These are phyloP conservation scores for Biston stratarius DNA, from an alignment of 2,888 invertebrate species.

Conservation along the genomic window DNA sequence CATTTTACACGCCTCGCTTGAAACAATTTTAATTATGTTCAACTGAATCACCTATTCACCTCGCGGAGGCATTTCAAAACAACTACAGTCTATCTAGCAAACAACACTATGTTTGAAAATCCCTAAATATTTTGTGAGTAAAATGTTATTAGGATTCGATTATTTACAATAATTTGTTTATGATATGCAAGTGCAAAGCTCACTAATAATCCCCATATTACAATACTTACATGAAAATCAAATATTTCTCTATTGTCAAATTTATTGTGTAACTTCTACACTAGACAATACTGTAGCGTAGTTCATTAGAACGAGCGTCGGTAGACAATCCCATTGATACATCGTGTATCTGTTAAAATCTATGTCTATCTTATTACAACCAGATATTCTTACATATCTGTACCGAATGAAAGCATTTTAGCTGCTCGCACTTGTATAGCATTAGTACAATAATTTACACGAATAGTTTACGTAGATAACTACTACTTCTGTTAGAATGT, in stretches of 20 bases:
- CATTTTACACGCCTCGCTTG: conserved; percentile 19
- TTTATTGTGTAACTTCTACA: conserved; percentile 69
- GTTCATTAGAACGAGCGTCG: conserved; percentile 56
- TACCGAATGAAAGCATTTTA: conserved; percentile 74
- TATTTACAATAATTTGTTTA: conserved; percentile 76
- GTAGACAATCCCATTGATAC: conserved; percentile 23
- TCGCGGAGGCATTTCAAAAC: conserved; percentile 36
- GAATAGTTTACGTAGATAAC: conserved; percentile 74
- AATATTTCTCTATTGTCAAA: conserved; percentile 66
- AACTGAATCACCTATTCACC: conserved; percentile 33
- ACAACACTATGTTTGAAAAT: conserved; percentile 45
- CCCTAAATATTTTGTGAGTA: conserved; percentile 53
- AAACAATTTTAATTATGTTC: conserved; percentile 14
- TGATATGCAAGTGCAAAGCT: conserved; percentile 87
- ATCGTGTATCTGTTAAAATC: conserved; percentile 21
- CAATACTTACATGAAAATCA: conserved; percentile 62
- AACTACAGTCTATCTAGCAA: conserved; percentile 45
- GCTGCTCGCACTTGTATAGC: conserved; percentile 86
- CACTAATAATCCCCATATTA: conserved; percentile 74
- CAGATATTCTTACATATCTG: conserved; percentile 61
- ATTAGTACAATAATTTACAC: conserved; percentile 76
- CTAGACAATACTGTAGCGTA: conserved; percentile 64
- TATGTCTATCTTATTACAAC: conserved; percentile 60
- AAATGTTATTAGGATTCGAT: conserved; percentile 63
- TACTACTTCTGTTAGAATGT: conserved; percentile 80